phyloP scores from a whole-genome alignment of 2,113 vertebrate species.

The Strix uralensis region DNA sequence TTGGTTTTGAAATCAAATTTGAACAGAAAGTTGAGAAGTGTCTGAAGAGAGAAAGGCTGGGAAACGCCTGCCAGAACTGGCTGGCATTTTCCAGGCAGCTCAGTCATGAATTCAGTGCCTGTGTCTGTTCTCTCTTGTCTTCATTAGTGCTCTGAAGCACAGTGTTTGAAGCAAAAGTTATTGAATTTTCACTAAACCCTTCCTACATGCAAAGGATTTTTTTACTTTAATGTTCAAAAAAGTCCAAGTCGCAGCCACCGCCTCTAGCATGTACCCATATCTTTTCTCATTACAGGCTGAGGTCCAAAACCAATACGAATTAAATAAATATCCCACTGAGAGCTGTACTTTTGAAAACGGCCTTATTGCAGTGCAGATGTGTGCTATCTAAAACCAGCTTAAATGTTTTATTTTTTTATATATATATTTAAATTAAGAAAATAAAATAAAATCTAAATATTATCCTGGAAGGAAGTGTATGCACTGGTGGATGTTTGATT shows the following conservation, averaged over 20 bases:
- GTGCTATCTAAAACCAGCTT: slow-evolving; percentile 71
- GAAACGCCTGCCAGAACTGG: neutral
- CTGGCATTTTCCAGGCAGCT: neutral
- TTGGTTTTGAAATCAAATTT: neutral
- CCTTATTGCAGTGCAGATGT: slow-evolving; percentile 72
- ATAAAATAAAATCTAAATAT: slow-evolving; percentile 71
- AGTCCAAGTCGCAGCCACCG: slow-evolving; percentile 53
- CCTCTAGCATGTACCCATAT: slow-evolving; percentile 52
- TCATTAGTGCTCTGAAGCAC: slow-evolving; percentile 69
- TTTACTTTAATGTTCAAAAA: slow-evolving; percentile 76
- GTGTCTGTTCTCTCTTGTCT: slow-evolving; percentile 62
- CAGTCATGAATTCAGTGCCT: neutral
- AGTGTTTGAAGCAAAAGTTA: slow-evolving; percentile 70
- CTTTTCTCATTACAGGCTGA: slow-evolving; percentile 76
- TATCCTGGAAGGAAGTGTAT: slow-evolving; percentile 76
- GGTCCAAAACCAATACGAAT: slow-evolving; percentile 78
- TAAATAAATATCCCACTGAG: slow-evolving; percentile 80
- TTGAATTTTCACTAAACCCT: slow-evolving; percentile 79
- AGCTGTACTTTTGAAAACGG: slow-evolving; percentile 71
- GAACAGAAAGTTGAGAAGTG: neutral
- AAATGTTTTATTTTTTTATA: slow-evolving; percentile 47
- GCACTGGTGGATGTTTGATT: slow-evolving; percentile 74
- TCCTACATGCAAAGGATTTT: slow-evolving; percentile 68
- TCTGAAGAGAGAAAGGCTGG: neutral
- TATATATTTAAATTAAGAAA: slow-evolving; percentile 58